Percentiles rank a stretch among this genome's conserved stretches.
These are phyloP conservation scores for Atherinomorus stipes DNA, from an alignment of 2,113 vertebrate species.

Conservation along the genomic window DNA sequence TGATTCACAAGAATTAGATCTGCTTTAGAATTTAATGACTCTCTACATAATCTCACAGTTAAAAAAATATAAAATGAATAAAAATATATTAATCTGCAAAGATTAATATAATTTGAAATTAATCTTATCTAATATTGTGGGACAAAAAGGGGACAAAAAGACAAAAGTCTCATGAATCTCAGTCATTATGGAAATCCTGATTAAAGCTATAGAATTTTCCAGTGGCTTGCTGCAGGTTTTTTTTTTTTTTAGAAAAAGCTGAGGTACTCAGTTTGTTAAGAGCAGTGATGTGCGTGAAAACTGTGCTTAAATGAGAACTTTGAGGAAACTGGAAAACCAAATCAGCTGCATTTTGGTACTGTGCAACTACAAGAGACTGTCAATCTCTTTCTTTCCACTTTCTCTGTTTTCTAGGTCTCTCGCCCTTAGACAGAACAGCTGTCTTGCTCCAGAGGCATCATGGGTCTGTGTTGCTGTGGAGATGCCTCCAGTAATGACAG, in stretches of 20 bases:
- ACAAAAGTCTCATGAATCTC: too few species aligned
- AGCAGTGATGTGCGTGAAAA: background rate
- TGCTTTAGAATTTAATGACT: too few species aligned
- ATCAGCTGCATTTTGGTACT: background rate
- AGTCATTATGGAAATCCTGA: too few species aligned
- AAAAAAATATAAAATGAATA: too few species aligned
- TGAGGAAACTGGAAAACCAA: background rate
- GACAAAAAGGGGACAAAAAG: background rate
- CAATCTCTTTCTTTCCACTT: background rate
- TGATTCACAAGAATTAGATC: too few species aligned
- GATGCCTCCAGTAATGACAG: constrained; percentile 68
- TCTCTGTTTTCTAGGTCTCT: constrained; percentile 35
- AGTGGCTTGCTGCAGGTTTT: too few species aligned
- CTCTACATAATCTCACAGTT: too few species aligned
- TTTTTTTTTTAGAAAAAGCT: background rate
- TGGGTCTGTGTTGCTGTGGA: constrained; percentile 55
- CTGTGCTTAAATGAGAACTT: background rate
- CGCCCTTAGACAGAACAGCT: constrained; percentile 66
- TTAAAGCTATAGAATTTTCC: too few species aligned
- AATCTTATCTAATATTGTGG: too few species aligned
- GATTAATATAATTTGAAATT: too few species aligned
- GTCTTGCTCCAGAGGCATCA: constrained; percentile 54
- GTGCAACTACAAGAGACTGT: background rate
- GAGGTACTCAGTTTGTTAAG: background rate
- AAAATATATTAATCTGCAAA: too few species aligned